Percentiles rank a stretch among this genome's conserved stretches.
Conservation (phyloP, 2,113 vertebrate genomes). For the Seriola dumerili region DNA sequence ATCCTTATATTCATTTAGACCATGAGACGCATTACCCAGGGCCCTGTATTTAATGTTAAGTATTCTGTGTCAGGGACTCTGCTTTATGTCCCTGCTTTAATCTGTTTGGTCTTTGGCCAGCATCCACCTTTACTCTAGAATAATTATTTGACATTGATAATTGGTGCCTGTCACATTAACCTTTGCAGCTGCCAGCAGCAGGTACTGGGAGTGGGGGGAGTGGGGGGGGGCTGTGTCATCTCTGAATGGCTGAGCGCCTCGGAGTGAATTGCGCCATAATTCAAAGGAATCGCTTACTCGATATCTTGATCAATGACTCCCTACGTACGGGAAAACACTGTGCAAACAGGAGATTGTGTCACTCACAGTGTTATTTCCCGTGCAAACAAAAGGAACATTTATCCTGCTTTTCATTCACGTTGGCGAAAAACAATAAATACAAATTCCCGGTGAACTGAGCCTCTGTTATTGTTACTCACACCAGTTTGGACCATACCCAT, state of each 20-base stretch:
- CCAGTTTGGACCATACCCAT: background rate
- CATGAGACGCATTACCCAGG: conserved; percentile 18
- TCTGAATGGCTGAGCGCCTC: conserved; percentile 43
- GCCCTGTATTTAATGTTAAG: conserved; percentile 54
- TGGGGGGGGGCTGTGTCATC: conserved; percentile 51
- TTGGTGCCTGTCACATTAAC: conserved; percentile 75
- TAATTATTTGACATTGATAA: conserved; percentile 75
- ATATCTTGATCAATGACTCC: conserved; percentile 39
- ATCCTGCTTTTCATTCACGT: background rate
- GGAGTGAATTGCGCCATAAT: conserved; percentile 54
- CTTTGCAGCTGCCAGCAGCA: conserved; percentile 53
- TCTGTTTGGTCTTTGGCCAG: conserved; percentile 59
- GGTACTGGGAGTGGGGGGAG: conserved; percentile 1
- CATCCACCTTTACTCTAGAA: conserved; percentile 55
- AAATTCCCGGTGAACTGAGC: background rate
- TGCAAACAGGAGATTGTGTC: conserved; percentile 40
- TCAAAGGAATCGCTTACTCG: conserved; percentile 40
- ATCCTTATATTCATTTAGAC: conserved; percentile 55
- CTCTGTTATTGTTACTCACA: conserved; percentile 2
- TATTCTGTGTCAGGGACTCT: conserved; percentile 52
- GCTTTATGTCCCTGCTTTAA: conserved; percentile 61
- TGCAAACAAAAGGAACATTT: background rate
- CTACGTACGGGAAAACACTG: conserved; percentile 44
- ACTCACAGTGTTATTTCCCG: conserved; percentile 17
- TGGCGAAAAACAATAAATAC: background rate